A percentile compares a stretch with the other conserved stretches of the same genome.
Conservation (phyloP, 2,888 invertebrate species). For the Dermolepida albohirtum region DNA sequence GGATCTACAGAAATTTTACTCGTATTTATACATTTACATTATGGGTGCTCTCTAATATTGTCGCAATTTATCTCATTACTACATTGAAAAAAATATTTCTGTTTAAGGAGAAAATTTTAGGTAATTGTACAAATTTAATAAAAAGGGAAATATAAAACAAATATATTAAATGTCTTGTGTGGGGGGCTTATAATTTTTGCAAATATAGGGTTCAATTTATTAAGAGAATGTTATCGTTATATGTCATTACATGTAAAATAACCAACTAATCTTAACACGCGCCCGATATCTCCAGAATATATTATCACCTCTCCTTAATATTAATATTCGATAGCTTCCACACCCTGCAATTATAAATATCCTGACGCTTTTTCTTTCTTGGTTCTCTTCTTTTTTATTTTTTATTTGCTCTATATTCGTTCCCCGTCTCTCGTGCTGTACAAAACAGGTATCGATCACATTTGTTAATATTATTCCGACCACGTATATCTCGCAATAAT, state of each 20-base stretch:
- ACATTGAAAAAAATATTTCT: too few species aligned
- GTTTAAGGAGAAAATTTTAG: too few species aligned
- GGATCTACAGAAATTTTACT: too few species aligned
- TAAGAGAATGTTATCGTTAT: conserved; percentile 11
- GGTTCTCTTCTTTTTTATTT: neutral
- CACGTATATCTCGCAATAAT: conserved; percentile 42
- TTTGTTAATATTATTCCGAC: conserved; percentile 43
- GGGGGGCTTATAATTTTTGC: too few species aligned
- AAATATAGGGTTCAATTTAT: too few species aligned
- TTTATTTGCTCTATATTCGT: conserved; percentile 2
- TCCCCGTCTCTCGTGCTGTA: conserved; percentile 9
- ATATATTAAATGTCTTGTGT: too few species aligned
- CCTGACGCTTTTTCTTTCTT: conserved; percentile 11
- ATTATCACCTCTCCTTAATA: conserved; percentile 46
- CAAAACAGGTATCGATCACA: conserved; percentile 40
- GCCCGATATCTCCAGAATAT: conserved; percentile 45
- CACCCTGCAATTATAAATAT: conserved; percentile 46
- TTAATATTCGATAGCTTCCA: conserved; percentile 40
- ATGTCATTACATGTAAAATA: conserved; percentile 13
- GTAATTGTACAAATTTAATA: too few species aligned
- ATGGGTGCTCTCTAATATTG: too few species aligned
- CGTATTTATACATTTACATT: too few species aligned
- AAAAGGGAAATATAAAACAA: too few species aligned
- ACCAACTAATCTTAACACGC: conserved; percentile 33
- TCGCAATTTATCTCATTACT: too few species aligned